These are phyloP conservation scores for Plebejus argus DNA, from an alignment of 2,888 invertebrate genomes.

Conservation along the genomic window DNA sequence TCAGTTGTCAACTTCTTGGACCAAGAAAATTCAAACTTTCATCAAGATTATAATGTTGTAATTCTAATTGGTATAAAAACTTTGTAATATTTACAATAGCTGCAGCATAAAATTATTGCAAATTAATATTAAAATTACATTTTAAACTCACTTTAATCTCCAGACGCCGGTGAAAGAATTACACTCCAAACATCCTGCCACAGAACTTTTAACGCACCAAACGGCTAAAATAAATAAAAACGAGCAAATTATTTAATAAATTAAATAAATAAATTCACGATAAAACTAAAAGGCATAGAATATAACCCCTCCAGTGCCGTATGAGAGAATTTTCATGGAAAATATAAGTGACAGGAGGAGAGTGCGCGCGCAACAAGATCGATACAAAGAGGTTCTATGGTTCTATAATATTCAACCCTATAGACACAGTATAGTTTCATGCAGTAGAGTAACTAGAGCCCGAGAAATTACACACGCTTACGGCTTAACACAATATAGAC, in stretches of 20 bases:
- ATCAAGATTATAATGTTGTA: not conserved
- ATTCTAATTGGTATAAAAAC: not conserved
- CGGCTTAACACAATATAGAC: too few relatives aligned
- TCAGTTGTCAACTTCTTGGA: not conserved
- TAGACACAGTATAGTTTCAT: not conserved
- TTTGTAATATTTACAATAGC: not conserved
- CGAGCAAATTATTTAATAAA: not conserved
- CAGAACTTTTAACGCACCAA: not conserved
- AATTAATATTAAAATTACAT: not conserved
- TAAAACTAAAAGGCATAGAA: slow-evolving; percentile 8
- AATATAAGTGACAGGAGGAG: slow-evolving; percentile 51
- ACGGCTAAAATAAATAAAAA: not conserved
- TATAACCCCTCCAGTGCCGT: slow-evolving; percentile 53
- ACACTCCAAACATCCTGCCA: not conserved
- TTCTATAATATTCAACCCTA: slow-evolving; percentile 32
- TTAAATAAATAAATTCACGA: not conserved
- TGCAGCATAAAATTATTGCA: not conserved
- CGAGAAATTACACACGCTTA: too few relatives aligned
- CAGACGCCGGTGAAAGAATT: not conserved
- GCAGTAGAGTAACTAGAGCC: not conserved
- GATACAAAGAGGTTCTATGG: slow-evolving; percentile 47
- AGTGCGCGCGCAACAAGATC: slow-evolving; percentile 72
- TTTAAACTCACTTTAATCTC: not conserved
- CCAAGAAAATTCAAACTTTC: not conserved
- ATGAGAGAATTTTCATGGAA: slow-evolving; percentile 57